These are phyloP conservation scores for Pomatostomus ruficeps DNA, from an alignment of 2,113 vertebrate species.

Conservation along the genomic window DNA sequence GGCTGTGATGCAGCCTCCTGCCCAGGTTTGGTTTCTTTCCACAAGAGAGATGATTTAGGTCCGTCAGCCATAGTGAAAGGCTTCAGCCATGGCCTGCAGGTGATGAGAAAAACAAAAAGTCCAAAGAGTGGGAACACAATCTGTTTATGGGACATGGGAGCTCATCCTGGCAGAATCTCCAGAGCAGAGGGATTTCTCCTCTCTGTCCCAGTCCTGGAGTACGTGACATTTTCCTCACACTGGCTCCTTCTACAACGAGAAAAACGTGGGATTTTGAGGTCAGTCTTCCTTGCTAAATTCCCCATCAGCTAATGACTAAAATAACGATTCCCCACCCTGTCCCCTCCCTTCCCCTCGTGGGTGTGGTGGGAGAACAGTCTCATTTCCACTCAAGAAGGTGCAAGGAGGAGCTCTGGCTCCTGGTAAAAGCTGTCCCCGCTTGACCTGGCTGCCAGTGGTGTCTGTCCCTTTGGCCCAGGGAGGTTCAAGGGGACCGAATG, in stretches of 20 bases:
- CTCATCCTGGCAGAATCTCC: background rate
- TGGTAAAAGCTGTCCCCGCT: background rate
- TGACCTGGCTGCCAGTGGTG: background rate
- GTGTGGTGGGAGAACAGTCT: conserved; percentile 52
- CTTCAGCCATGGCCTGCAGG: background rate
- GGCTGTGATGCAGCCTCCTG: background rate
- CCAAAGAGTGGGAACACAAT: background rate
- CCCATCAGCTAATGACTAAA: conserved; percentile 56
- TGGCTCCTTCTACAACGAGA: background rate
- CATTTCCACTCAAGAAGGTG: conserved; percentile 61
- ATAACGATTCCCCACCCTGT: conserved; percentile 51
- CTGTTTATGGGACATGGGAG: background rate
- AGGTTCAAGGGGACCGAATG: background rate
- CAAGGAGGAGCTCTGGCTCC: conserved; percentile 55
- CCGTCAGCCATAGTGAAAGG: background rate
- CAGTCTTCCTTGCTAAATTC: conserved; percentile 39
- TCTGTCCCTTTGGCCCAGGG: background rate
- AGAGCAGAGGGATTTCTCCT: background rate
- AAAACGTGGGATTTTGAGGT: conserved; percentile 25
- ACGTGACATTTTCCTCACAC: conserved; percentile 24
- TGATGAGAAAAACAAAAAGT: background rate
- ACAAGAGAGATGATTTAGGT: background rate
- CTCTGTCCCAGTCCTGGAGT: background rate
- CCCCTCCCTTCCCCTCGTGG: conserved; percentile 56
- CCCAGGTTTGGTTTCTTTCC: background rate